Evolutionary conservation across 1,140 invertebrate species (phyloP).

Genomic region (Pogonus chalceus): DNA sequence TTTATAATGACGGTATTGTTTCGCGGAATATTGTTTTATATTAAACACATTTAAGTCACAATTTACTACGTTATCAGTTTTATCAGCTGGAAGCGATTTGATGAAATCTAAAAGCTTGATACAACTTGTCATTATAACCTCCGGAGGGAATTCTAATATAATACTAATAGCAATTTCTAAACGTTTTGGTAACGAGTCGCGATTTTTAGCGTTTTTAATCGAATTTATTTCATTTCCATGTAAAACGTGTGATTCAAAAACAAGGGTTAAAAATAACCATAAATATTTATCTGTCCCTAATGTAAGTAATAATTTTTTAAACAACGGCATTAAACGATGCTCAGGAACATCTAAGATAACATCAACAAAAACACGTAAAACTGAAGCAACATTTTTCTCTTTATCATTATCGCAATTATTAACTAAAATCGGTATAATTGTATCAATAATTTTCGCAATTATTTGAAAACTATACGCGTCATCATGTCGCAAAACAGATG

Average conservation of each 20-base stretch:
- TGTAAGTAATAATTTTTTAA: conserved; percentile 65
- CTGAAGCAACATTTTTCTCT: conserved; percentile 46
- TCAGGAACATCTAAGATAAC: conserved; percentile 81
- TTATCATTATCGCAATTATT: conserved; percentile 39
- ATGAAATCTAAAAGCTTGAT: conserved; percentile 56
- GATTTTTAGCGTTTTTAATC: conserved; percentile 27
- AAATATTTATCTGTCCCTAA: conserved; percentile 60
- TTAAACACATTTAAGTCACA: conserved; percentile 52
- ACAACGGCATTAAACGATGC: conserved; percentile 71
- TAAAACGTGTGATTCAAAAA: conserved; percentile 56
- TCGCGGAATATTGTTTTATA: conserved; percentile 50
- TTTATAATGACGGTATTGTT: conserved; percentile 73
- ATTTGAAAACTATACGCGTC: conserved; percentile 91
- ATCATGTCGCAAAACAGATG: conserved; percentile 79
- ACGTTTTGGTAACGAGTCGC: conserved; percentile 40
- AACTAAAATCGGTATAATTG: conserved; percentile 76
- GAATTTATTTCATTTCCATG: conserved; percentile 37
- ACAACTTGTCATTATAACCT: conserved; percentile 51
- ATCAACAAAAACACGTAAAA: conserved; percentile 82
- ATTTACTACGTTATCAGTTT: conserved; percentile 38
- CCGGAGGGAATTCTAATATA: conserved; percentile 51
- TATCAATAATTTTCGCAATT: conserved; percentile 81
- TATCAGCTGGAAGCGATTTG: conserved; percentile 51
- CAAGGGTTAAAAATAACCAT: conserved; percentile 62
- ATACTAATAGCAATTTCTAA: conserved; percentile 62